Evolutionary conservation across 1,140 invertebrate species (phyloP), one percentile per base, ranked within the genome.

Genomic region (Colletes latitarsis): DNA sequence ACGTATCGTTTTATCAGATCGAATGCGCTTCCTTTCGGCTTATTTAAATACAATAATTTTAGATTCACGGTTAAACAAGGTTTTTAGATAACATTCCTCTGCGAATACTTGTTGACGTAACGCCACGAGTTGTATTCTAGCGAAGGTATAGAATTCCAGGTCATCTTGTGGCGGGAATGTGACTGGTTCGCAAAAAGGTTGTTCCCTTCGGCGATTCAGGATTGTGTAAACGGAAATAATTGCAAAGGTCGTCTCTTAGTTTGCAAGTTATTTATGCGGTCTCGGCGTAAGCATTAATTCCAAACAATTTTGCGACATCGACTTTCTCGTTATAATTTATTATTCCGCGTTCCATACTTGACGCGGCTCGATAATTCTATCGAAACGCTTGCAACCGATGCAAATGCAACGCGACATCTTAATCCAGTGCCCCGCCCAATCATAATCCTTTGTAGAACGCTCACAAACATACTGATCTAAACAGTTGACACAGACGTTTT

Each of bases 61-160:
- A 12, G 52, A 55, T 21, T 21, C 52, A 14, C 17, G 64, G 57
- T 77, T 43, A 19, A 17, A n/a, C 46, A 15, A 21, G 8, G 70
- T 62, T 30, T 10, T 8, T 43, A 30, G 58, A 41, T 39, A 52
- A 53, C 60, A 80, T 74, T 58, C 43, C 17, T 4, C 15, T 10
- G 49, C 6, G n/a, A 52, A 53, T 46, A 1, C n/a, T 17, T 57
- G 8, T 30, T n/a, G 58, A 9, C n/a, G 39, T 46, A 76, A 76
- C 58, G 64, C 60, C 39, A 39, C 58, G 21, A 43, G 43, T 17
- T 17, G 8, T 6, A 67, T 74, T 74, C 77, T 6, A 77, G 73
- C 43, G 66, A 84, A 85, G 63, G 49, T 77, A 66, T 17, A 64
- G 67, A 55, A 62, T 84, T 80, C 49, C 19, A 53, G 73, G 70